Percentiles rank a stretch among this genome's conserved stretches.
Conservation (phyloP, 2,888 invertebrate genomes). For the Drosophila maculinotata region DNA sequence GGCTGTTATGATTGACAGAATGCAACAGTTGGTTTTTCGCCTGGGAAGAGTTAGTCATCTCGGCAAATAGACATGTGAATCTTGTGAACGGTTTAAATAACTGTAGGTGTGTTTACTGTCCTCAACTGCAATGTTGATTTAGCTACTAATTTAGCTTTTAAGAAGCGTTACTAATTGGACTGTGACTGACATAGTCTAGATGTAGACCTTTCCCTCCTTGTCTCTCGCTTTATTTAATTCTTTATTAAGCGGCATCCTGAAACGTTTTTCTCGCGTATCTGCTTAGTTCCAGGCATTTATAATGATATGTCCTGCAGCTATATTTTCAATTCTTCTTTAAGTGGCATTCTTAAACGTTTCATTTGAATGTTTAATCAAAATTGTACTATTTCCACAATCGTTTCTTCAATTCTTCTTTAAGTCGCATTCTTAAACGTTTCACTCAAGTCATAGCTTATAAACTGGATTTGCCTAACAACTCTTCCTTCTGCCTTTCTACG, state of each 20-base stretch:
- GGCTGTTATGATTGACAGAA: conserved; percentile 36
- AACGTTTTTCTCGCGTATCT: neutral
- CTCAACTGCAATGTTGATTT: neutral
- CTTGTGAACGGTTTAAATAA: neutral
- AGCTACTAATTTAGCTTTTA: neutral
- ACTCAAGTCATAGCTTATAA: neutral
- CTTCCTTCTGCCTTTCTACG: conserved; percentile 6
- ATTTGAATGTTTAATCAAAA: neutral
- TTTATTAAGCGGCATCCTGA: neutral
- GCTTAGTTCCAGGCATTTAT: neutral
- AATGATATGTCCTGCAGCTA: too few relatives aligned
- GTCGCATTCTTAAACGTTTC: neutral
- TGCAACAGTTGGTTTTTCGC: conserved; percentile 1
- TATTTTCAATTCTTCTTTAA: neutral
- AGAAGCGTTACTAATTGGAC: too few relatives aligned
- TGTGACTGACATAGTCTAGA: too few relatives aligned
- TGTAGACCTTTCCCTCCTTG: neutral
- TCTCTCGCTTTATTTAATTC: too few relatives aligned
- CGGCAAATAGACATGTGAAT: conserved; percentile 2
- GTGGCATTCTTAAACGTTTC: conserved; percentile 1
- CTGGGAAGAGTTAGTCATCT: conserved; percentile 20
- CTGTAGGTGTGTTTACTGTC: neutral
- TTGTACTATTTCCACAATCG: neutral
- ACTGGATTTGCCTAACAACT: neutral
- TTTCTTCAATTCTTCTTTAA: neutral